Percentiles rank a stretch among this genome's conserved stretches.
Evolutionary conservation across 2,113 vertebrate genomes (phyloP).

Genomic region (Danionella cerebrum): DNA sequence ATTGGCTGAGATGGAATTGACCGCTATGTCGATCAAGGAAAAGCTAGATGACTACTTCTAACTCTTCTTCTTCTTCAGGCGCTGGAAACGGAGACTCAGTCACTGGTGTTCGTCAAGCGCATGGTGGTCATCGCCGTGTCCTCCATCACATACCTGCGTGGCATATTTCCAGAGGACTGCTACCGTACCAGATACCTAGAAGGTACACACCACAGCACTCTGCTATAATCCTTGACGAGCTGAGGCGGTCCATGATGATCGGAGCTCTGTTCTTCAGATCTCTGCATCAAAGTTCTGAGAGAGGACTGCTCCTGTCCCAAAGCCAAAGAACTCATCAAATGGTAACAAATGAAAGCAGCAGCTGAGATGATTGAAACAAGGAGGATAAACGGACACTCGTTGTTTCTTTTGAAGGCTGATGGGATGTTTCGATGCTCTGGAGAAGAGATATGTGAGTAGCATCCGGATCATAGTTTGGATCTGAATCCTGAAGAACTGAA

Average conservation of each 20-base stretch:
- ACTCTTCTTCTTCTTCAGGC: slow-evolving; percentile 54
- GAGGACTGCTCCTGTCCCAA: slow-evolving; percentile 77
- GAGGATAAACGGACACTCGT: too few relatives aligned
- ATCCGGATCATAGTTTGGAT: too few relatives aligned
- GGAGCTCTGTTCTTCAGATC: slow-evolving; percentile 61
- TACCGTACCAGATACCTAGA: slow-evolving; percentile 89
- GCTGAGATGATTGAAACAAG: too few relatives aligned
- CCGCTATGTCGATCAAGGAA: too few relatives aligned
- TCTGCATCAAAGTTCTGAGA: slow-evolving; percentile 84
- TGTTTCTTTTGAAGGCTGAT: slow-evolving; percentile 73
- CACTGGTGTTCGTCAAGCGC: slow-evolving; percentile 81
- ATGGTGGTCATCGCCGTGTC: slow-evolving; percentile 86
- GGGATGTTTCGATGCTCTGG: slow-evolving; percentile 90
- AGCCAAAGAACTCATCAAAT: slow-evolving; percentile 83
- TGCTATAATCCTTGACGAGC: too few relatives aligned
- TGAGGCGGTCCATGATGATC: too few relatives aligned
- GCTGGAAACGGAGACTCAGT: slow-evolving; percentile 73
- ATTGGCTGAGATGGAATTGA: too few relatives aligned
- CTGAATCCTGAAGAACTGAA: too few relatives aligned
- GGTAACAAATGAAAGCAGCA: too few relatives aligned
- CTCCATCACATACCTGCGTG: slow-evolving; percentile 89
- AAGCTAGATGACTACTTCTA: too few relatives aligned
- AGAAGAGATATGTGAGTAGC: slow-evolving; percentile 95
- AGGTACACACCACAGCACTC: too few relatives aligned
- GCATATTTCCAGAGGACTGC: slow-evolving; percentile 88